Conservation (phyloP, 2,888 invertebrate genomes). For the Teleogryllus oceanicus region DNA sequence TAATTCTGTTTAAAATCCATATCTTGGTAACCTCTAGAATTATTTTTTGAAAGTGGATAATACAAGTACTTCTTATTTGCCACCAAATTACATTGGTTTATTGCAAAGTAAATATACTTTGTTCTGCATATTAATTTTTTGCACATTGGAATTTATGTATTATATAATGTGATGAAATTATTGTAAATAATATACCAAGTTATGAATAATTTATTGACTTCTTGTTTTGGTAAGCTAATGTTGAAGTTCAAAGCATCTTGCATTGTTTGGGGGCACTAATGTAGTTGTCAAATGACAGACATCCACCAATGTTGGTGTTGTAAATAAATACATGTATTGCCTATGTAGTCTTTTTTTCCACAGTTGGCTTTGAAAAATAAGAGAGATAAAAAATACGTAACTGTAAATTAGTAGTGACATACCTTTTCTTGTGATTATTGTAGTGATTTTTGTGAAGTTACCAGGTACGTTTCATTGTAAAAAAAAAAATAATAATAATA, state of each 20-base stretch:
- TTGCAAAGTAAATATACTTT: not conserved
- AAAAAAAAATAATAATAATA: too few relatives aligned
- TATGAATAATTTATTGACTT: not conserved
- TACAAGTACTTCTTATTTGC: not conserved
- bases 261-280: not conserved
- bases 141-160: not conserved
- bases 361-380: not conserved
- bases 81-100: not conserved
- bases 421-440: too few relatives aligned
- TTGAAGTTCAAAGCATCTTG: not conserved
- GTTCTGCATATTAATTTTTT: not conserved
- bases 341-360: not conserved
- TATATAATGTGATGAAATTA: not conserved
- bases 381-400: not conserved
- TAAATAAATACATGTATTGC: not conserved
- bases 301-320: not conserved
- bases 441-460: too few relatives aligned
- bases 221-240: not conserved
- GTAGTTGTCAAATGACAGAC: not conserved
- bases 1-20: not conserved
- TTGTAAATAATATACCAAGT: constrained; percentile 11
- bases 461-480: too few relatives aligned
- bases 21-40: not conserved
- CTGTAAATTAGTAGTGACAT: not conserved
- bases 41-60: not conserved